A percentile compares a stretch with the other conserved stretches of the same genome.
phyloP scores from a whole-genome alignment of 1,140 invertebrate species.

The Nilaparvata lugens region DNA sequence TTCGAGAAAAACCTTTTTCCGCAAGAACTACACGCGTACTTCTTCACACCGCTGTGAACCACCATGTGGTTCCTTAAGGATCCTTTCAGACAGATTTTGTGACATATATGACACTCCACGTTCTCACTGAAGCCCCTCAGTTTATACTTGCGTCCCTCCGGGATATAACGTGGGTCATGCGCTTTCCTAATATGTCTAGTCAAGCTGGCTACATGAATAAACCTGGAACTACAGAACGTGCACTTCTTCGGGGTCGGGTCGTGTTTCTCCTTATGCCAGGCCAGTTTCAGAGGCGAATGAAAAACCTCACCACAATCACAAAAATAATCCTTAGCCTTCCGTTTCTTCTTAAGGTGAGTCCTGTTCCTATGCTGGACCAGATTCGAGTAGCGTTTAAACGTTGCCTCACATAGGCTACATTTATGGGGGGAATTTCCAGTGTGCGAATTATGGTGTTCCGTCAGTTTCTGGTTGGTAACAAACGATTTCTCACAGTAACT shows the following conservation, averaged over 20 bases:
- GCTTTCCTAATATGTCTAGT: constrained; percentile 71
- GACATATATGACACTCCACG: constrained; percentile 69
- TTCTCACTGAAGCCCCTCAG: constrained; percentile 41
- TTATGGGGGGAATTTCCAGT: constrained; percentile 71
- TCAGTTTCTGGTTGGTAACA: constrained; percentile 63
- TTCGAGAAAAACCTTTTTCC: constrained; percentile 78
- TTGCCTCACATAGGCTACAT: constrained; percentile 69
- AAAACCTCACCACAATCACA: constrained; percentile 70
- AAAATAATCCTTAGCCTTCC: constrained; percentile 63
- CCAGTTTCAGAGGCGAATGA: constrained; percentile 68
- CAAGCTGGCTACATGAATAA: constrained; percentile 68
- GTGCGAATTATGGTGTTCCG: constrained; percentile 71
- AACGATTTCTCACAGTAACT: constrained; percentile 73
- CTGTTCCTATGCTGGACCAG: constrained; percentile 72
- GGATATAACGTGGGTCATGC: constrained; percentile 66
- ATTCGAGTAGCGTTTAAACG: constrained; percentile 76
- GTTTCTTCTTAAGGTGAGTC: constrained; percentile 54
- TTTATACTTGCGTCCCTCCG: constrained; percentile 42
- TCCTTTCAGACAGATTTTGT: constrained; percentile 63
- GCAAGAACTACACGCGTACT: constrained; percentile 70
- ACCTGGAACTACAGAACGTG: constrained; percentile 71
- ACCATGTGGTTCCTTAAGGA: constrained; percentile 72
- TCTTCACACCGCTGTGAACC: constrained; percentile 62
- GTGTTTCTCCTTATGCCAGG: constrained; percentile 79
- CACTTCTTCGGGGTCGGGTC: constrained; percentile 73